A percentile compares a stretch with the other conserved stretches of the same genome.
phyloP scores from a whole-genome alignment of 2,888 invertebrate species.

The Branchinecta sandiegonensis region DNA sequence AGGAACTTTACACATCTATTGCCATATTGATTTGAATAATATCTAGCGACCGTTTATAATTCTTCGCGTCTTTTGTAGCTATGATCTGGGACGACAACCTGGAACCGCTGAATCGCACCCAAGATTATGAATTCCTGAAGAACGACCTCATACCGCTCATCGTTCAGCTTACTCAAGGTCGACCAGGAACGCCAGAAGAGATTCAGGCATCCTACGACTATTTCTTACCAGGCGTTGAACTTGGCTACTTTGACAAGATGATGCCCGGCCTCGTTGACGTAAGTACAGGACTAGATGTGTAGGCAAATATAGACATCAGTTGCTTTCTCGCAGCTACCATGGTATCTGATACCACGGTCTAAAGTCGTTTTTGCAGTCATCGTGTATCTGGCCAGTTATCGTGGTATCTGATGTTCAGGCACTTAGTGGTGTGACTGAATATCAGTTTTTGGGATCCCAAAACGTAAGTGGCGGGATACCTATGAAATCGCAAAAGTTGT shows the following conservation, averaged over 20 bases:
- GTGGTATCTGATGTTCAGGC: too few species aligned
- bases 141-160: neutral
- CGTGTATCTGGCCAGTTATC: too few species aligned
- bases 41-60: too few species aligned
- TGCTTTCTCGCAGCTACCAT: too few species aligned
- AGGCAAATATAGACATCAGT: too few species aligned
- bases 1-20: neutral
- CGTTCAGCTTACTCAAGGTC: neutral
- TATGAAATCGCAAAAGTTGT: too few species aligned
- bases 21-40: too few species aligned
- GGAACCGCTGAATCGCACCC: neutral
- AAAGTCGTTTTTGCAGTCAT: too few species aligned
- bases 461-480: too few species aligned
- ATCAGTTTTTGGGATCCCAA: too few species aligned
- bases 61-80: neutral
- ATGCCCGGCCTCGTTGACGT: slow-evolving; percentile 11
- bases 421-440: too few species aligned
- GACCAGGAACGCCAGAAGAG: neutral
- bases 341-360: too few species aligned
- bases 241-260: slow-evolving; percentile 5
- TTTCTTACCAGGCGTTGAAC: slow-evolving; percentile 1
- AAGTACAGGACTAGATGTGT: neutral
- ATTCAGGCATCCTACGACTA: slow-evolving; percentile 10
- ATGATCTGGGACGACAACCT: slow-evolving; percentile 4
- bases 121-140: neutral